Conservation (phyloP, 2,113 vertebrate genomes). For the Peromyscus californicus region DNA sequence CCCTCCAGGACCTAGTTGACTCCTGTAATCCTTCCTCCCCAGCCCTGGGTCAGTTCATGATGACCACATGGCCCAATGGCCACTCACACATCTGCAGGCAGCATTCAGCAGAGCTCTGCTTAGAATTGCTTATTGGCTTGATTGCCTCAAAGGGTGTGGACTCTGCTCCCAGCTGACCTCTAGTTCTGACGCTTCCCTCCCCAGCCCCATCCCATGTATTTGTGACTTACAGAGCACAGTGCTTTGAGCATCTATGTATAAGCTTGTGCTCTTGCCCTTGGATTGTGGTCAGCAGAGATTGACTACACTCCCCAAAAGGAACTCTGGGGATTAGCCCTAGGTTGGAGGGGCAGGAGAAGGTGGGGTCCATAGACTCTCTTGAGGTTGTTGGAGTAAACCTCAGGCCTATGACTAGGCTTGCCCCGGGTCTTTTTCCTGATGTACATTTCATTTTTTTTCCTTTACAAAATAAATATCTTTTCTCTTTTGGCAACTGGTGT, state of each 20-base stretch:
- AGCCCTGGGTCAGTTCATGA: background rate
- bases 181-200: background rate
- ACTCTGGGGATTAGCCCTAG: background rate
- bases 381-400: background rate
- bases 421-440: background rate
- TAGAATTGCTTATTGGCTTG: background rate
- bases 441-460: background rate
- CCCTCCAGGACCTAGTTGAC: background rate
- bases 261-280: background rate
- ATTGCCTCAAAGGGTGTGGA: background rate
- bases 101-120: background rate
- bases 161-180: background rate
- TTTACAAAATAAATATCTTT: background rate
- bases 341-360: background rate
- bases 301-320: too few relatives aligned
- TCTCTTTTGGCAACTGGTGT: background rate
- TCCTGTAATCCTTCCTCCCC: background rate
- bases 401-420: background rate
- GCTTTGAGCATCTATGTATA: too few relatives aligned
- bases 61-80: background rate
- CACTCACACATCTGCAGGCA: background rate
- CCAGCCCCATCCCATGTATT: background rate
- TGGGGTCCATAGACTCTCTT: too few relatives aligned
- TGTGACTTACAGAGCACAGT: background rate
- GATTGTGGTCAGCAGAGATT: background rate